Percentiles rank a stretch among this genome's conserved stretches.
Conservation (phyloP, 2,888 invertebrate genomes). For the Muscina levida region DNA sequence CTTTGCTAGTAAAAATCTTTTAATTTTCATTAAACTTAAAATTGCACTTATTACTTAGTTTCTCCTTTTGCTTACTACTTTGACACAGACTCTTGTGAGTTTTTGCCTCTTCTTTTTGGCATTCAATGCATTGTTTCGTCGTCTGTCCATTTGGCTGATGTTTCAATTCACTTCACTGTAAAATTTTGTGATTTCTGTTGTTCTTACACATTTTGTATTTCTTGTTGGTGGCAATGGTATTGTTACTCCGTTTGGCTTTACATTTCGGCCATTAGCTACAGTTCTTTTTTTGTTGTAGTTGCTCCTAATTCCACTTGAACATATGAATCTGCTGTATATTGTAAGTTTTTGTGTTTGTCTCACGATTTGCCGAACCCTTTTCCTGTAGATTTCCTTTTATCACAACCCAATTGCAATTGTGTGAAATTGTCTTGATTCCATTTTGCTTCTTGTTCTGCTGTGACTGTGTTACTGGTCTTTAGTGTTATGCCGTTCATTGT, state of each 20-base stretch:
- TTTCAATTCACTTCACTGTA: conserved; percentile 20
- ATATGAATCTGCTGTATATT: not conserved
- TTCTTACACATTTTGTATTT: not conserved
- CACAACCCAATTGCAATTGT: not conserved
- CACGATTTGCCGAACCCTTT: conserved; percentile 49
- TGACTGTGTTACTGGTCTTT: conserved; percentile 3
- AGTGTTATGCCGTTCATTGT: too few species aligned
- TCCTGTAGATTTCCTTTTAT: conserved; percentile 12
- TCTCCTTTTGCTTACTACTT: conserved; percentile 11
- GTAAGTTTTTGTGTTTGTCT: conserved; percentile 29
- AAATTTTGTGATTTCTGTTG: conserved; percentile 31
- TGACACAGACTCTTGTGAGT: too few species aligned
- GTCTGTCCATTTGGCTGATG: conserved; percentile 13
- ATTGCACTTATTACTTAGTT: conserved; percentile 47
- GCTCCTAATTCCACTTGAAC: conserved; percentile 15
- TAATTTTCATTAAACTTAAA: conserved; percentile 64
- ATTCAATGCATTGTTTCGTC: not conserved
- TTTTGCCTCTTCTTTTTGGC: not conserved
- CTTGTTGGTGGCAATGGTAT: not conserved
- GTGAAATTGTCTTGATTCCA: conserved; percentile 27
- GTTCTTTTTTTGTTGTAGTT: conserved; percentile 38
- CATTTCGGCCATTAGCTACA: conserved; percentile 46
- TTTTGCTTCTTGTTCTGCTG: conserved; percentile 2
- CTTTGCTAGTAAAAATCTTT: conserved; percentile 50
- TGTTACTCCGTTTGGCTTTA: not conserved